Percentiles rank a stretch among this genome's conserved stretches.
These are phyloP conservation scores for Epinephelus cyanopodus DNA, from an alignment of 2,113 vertebrate genomes.

Conservation along the genomic window DNA sequence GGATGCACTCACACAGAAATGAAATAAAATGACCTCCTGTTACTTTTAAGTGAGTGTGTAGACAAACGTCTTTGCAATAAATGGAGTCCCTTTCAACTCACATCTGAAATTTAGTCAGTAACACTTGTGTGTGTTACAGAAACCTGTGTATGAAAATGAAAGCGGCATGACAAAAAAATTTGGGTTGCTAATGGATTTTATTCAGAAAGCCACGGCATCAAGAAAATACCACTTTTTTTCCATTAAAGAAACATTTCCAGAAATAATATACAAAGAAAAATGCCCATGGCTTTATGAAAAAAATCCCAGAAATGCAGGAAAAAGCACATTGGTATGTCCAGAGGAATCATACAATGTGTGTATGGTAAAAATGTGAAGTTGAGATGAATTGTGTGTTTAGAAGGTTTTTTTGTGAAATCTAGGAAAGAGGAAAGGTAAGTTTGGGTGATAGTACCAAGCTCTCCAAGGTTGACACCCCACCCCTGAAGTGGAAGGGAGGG, in stretches of 20 bases:
- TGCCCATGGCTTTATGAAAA: constrained; percentile 27
- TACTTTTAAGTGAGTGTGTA: constrained; percentile 14
- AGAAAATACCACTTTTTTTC: not conserved
- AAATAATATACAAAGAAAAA: not conserved
- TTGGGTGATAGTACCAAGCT: constrained; percentile 70
- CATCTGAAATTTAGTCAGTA: not conserved
- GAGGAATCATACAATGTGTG: not conserved
- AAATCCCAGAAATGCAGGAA: constrained; percentile 24
- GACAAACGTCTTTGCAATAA: constrained; percentile 14
- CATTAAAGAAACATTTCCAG: not conserved
- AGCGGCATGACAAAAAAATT: not conserved
- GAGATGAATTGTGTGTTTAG: constrained; percentile 26
- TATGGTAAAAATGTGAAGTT: not conserved
- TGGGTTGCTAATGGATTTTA: constrained; percentile 29
- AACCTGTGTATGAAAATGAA: constrained; percentile 14
- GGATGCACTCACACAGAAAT: constrained; percentile 25
- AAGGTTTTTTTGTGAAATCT: not conserved
- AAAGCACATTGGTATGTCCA: constrained; percentile 7
- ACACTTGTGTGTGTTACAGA: not conserved
- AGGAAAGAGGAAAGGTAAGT: constrained; percentile 35
- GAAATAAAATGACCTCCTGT: constrained; percentile 3
- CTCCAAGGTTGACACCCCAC: constrained; percentile 49
- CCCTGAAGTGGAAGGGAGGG: constrained; percentile 57
- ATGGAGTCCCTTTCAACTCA: not conserved
- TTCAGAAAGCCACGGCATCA: constrained; percentile 35